Conservation (phyloP, 2,888 invertebrate species). For the Euspilapteryx auroguttella region DNA sequence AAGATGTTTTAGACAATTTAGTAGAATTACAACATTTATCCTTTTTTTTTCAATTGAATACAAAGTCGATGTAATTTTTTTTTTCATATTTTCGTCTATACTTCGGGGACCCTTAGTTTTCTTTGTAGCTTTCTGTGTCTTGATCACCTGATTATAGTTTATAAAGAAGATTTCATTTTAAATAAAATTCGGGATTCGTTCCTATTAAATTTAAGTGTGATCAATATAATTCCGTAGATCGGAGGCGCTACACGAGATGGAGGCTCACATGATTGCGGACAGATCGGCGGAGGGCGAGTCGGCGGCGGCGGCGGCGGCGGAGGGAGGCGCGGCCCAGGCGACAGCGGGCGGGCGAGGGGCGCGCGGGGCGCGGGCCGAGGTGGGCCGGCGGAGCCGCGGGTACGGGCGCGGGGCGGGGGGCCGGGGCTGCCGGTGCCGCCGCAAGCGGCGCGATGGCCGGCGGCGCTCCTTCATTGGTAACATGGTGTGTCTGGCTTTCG, state of each 20-base stretch:
- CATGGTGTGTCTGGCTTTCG: slow-evolving; percentile 49
- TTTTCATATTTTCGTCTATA: no score
- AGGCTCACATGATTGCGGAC: slow-evolving; percentile 44
- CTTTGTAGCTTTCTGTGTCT: no score
- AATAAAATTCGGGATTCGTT: no score
- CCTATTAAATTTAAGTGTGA: no score
- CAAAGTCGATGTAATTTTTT: no score
- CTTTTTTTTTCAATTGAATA: no score
- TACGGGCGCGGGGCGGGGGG: slow-evolving; percentile 36
- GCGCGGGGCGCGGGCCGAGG: slow-evolving; percentile 25
- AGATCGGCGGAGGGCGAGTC: slow-evolving; percentile 29
- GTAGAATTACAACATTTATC: no score
- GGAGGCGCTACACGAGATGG: slow-evolving; percentile 35
- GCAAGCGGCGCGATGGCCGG: slow-evolving; percentile 43
- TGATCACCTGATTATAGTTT: no score
- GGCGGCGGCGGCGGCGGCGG: slow-evolving; percentile 13
- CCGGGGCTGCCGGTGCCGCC: slow-evolving; percentile 45
- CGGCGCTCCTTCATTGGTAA: slow-evolving; percentile 52
- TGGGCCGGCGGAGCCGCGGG: slow-evolving; percentile 35
- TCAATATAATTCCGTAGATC: no score
- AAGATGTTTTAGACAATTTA: no score
- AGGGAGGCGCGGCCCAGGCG: slow-evolving; percentile 10
- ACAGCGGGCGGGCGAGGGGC: slow-evolving; percentile 12
- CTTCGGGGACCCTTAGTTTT: no score
- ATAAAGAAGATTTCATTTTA: no score